Evolutionary conservation across 2,797 vertebrate species (phyloP).

Genomic region (Yasuhikotakia modesta): DNA sequence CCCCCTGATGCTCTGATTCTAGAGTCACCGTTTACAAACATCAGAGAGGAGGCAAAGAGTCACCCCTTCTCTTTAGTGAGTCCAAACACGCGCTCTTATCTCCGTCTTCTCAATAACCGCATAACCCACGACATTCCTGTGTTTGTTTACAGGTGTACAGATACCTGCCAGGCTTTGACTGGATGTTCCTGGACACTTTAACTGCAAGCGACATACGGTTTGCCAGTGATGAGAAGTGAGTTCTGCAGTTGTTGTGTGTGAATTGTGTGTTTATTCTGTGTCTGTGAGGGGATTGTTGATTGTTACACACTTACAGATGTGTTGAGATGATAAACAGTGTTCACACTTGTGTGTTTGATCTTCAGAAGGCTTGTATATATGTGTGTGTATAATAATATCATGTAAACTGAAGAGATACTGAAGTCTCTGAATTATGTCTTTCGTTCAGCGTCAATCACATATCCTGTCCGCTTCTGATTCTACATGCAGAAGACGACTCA

Average conservation of each 20-base stretch:
- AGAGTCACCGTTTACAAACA: conserved; percentile 97
- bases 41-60: conserved; percentile 92
- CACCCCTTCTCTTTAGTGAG: conserved; percentile 95
- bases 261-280: background rate
- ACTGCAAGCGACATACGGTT: conserved; percentile 93
- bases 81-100: background rate
- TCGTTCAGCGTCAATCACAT: conserved; percentile 87
- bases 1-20: conserved; percentile 90
- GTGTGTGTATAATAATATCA: too few relatives aligned
- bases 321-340: conserved; percentile 1
- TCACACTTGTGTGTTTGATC: background rate
- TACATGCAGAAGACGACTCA: conserved; percentile 93
- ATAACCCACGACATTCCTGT: background rate
- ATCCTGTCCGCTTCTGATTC: conserved; percentile 91
- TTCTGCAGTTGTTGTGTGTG: background rate
- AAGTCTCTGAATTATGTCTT: too few relatives aligned
- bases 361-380: too few relatives aligned
- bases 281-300: background rate
- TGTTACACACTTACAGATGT: conserved; percentile 8
- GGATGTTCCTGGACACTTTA: conserved; percentile 96
- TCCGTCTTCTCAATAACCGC: background rate
- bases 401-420: too few relatives aligned
- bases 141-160: conserved; percentile 85
- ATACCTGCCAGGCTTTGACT: conserved; percentile 94
- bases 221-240: conserved; percentile 88